Evolutionary conservation across 2,888 invertebrate species (phyloP), one percentile per base, ranked within the genome.

Genomic region (Leptinotarsa haldemani): DNA sequence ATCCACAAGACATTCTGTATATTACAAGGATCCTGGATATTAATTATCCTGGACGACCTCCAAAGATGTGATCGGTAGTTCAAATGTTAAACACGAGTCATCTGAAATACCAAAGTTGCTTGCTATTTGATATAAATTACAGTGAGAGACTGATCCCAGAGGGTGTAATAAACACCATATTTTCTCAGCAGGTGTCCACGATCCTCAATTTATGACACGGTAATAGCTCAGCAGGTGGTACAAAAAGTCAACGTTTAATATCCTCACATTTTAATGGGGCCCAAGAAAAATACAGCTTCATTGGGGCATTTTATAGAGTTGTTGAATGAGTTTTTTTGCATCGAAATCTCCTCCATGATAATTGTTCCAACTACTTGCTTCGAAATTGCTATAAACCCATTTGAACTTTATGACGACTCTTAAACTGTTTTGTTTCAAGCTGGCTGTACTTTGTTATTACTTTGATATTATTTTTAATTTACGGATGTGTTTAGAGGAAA

Each of bases 131-230:
- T 46, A 68, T 68, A 56, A 68, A 56, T 68, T 68, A 68, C 56
- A 20, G 56, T 20, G 68, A 68, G 40, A 68, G 47, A 5, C 18
- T 46, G 16, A 56, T 48, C 56, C 30, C 13, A 64, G 65, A 56
- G 65, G 71, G 71, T 71, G 71, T 65, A 64, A 71, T 71, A 71
- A 71, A 71, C 53, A 71, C 65, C 53, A 71, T 71, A 65, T 65
- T 40, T 50, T 53, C 65, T 18, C 68, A 47, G 25, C 68, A 20
- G 25, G 61, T 7, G 61, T 5, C 20, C 30, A 40, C 61, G 40
- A 61, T 61, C 61, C 40, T 40, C 30, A 30, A 61, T 30, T 61
- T 61, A 61, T n/a, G 15, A 30, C 16, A 16, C n/a, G n/a, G 25
- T 61, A 40, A 61, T 61, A 40, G 40, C 61, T 25, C 61, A 2